Evolutionary conservation across 1,140 invertebrate species (phyloP), one percentile per base, ranked within the genome.

Genomic region (Pectinophora gossypiella): DNA sequence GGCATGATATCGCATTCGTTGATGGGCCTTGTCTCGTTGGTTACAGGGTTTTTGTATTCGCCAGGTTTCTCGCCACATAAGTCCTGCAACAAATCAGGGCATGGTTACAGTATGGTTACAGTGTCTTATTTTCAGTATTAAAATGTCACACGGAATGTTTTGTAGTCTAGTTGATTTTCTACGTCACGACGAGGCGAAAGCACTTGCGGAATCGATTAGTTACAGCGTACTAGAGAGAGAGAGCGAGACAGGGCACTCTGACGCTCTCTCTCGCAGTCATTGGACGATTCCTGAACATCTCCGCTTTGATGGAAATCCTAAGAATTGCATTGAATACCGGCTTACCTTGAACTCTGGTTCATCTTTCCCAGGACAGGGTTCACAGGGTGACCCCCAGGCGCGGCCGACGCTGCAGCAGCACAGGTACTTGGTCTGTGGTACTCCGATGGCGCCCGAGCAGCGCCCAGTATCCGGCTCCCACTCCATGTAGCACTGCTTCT

Each of bases 361-460:
- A 9, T 40, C 36, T 16, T 18, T 15, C 13, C n/a, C 36, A 18
- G 96, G 96, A 85, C 96, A 97, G 6, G 90, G 90, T 68, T 93
- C 90, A 76, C 96, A 97, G 0, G 92, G 92, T 40, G 89, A 89
- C 1, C 95, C 95, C 96, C 96, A 97, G 0, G 94, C 96, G 58
- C 91, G 90, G 0, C 95, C 96, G 89, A 97, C 94, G 1, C 94
- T 95, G 85, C 96, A 97, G 71, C 96, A 97, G 66, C 96, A 97
- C 19, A 95, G 84, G 90, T 95, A 95, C 71, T 92, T 91, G 1
- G 95, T 97, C 74, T 96, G 93, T 16, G 93, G 91, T 16, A 92
- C 91, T 12, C 93, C 91, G 91, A 96, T 93, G 0, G 95, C 91
- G 35, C 91, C 89, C 3, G 92, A 87, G 70, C 95, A 96, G 27